Evolutionary conservation across 2,113 vertebrate species (phyloP).

Genomic region (Heptranchias perlo): DNA sequence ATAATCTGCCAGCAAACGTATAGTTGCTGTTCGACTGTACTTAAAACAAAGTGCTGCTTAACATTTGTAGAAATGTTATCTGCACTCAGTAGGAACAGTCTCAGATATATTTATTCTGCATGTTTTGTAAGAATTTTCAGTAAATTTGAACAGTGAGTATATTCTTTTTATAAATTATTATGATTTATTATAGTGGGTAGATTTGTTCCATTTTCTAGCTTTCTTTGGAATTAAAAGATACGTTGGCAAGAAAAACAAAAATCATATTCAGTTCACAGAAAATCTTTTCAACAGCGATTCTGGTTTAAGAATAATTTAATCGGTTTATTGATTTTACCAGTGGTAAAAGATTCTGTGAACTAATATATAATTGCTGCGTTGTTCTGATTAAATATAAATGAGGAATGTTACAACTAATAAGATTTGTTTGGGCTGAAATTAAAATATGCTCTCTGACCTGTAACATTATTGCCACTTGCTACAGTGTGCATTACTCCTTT

Average conservation of each 20-base stretch:
- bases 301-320: slow-evolving; percentile 13
- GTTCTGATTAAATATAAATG: not conserved
- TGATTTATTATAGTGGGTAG: not conserved
- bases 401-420: not conserved
- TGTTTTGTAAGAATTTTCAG: slow-evolving; percentile 62
- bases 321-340: not conserved
- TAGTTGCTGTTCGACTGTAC: slow-evolving; percentile 24
- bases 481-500: not conserved
- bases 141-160: slow-evolving; percentile 63
- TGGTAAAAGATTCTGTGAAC: not conserved
- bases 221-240: not conserved
- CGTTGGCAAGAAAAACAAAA: not conserved
- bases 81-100: slow-evolving; percentile 52
- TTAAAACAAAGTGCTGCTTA: slow-evolving; percentile 48
- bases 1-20: slow-evolving; percentile 39
- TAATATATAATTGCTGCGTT: not conserved
- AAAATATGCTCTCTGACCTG: not conserved
- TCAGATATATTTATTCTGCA: slow-evolving; percentile 66
- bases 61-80: slow-evolving; percentile 50
- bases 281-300: too few relatives aligned
- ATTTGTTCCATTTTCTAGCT: slow-evolving; percentile 15
- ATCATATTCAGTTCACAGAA: not conserved
- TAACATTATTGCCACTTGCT: not conserved
- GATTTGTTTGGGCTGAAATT: not conserved
- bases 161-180: not conserved